Evolutionary conservation across 2,888 invertebrate species (phyloP).

Genomic region (Abrostola tripartita): DNA sequence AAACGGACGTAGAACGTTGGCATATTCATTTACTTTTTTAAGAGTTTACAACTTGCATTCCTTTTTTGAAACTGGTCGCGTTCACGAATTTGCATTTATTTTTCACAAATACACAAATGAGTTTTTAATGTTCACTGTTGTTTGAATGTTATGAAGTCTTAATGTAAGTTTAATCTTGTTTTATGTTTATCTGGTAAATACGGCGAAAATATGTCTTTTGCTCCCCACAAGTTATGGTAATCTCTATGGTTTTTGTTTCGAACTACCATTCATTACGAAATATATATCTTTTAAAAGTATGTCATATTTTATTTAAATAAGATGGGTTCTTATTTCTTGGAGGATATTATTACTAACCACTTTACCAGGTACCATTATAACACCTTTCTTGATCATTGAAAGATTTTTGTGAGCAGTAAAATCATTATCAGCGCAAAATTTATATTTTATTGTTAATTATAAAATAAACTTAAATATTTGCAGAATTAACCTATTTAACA

Average conservation of each 20-base stretch:
- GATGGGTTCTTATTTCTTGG: no score
- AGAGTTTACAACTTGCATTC: constrained; percentile 17
- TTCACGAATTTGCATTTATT: constrained; percentile 22
- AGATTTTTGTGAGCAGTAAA: no score
- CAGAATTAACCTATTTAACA: no score
- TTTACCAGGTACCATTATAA: no score
- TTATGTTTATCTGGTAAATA: constrained; percentile 26
- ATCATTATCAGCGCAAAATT: no score
- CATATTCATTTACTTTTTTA: constrained; percentile 26
- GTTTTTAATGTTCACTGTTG: constrained; percentile 45
- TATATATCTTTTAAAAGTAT: background rate
- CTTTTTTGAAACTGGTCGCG: constrained; percentile 21
- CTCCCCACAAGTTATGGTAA: background rate
- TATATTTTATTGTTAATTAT: no score
- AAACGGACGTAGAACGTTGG: constrained; percentile 18
- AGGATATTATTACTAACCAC: no score
- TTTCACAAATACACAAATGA: constrained; percentile 38
- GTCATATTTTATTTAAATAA: background rate
- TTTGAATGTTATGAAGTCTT: constrained; percentile 20
- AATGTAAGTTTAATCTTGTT: constrained; percentile 51
- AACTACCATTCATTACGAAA: background rate
- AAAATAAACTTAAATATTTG: no score
- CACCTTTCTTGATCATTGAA: no score
- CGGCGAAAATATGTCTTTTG: constrained; percentile 1
- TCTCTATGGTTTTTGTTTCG: background rate